Base-by-base conservation (phyloP, 1,140 invertebrate genomes). In the Elysia chlorotica region DNA sequence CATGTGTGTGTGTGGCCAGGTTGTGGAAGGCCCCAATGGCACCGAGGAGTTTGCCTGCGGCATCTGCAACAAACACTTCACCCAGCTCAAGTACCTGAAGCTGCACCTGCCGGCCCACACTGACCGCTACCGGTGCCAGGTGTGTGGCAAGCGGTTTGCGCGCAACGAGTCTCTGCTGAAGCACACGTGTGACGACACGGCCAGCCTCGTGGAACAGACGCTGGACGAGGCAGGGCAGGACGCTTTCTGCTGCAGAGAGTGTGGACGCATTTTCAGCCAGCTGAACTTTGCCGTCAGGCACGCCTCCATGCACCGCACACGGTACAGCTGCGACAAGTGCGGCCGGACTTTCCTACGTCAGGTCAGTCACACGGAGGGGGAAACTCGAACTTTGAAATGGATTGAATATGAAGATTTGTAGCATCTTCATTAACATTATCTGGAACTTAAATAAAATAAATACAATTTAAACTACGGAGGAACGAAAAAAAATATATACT, bases 91-190 rank as follows among this genome's bases (percentile, higher is more conserved):
- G 33, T 82, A 82, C 65, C 65, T 83, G 1, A 73, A 74, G 56
- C 77, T 83, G n/a, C 83, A 85, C 62, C 67, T 76, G 2, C 79
- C 79, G 3, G 76, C 70, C 5, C 83, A 85, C 65, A 81, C 81
- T 6, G 74, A 76, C 30, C 74, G 78, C 66, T 83, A 79, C 62
- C 71, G 75, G 23, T 86, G 85, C 68, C 36, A 74, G 2, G 72
- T 74, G 19, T 86, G 85, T 77, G 78, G 76, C 5, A 80, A 79
- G 36, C 74, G 76, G 36, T 86, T 82, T 72, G 74, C 81, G 17
- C 59, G 81, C 0, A 81, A 82, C 38, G 84, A 85, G 54, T 78
- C 78, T 36, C 54, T 83, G 4, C 65, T 77, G 62, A 81, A 82
- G 41, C 83, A 85, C 73, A 33, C 73, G 35, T 85, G 83, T 71